Base-by-base conservation (phyloP, 1,140 invertebrate genomes). In the Melipona quadrifasciata region DNA sequence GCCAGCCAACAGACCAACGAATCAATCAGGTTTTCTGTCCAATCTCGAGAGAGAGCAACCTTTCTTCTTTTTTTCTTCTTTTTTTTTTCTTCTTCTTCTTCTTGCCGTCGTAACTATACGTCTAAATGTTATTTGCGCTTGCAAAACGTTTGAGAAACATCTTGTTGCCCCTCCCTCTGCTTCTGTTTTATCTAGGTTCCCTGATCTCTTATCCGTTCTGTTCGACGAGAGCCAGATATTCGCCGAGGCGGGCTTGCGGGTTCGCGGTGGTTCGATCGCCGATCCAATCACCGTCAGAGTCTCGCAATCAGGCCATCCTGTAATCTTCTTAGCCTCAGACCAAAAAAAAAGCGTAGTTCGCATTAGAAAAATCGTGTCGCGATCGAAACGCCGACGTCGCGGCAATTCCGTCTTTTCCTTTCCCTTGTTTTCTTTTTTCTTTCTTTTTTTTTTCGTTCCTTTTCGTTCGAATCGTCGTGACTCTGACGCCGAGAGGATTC, bases 11-110 rank as follows among this genome's bases (percentile, higher is more conserved):
- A 91, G 86, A 91, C 89, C 89, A 91, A 91, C 91, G 91, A 92
- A 91, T 91, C 89, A 92, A 92, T 92, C 91, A 90, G 89, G 83
- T 81, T 82, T 87, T 85, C 70, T 82, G 72, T 85, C 78, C 83
- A 86, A 86, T 88, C 34, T 76, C 74, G 57, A 70, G 76, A 86
- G 70, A 83, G 70, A 83, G 68, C 67, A 81, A 72, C 75, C 79
- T 81, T 71, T 31, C 85, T 57, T 77, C 39, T 82, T 31, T 31
- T 31, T 31, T 31, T 8, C 8, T 47, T 8, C 8, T 47, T 8
- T 47, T 47, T 8, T 47, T 47, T 0, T 47, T 47, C 6, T 39
- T 39, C 6, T 47, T 47, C 39, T 47, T 47, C 39, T 78, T 51
- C 2, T 11, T 21, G 19, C 11, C 72, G 55, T 17, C 51, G 51